Percentiles rank a stretch among this genome's conserved stretches.
phyloP scores from a whole-genome alignment of 2,113 vertebrate species.

The Saiga tatarica region DNA sequence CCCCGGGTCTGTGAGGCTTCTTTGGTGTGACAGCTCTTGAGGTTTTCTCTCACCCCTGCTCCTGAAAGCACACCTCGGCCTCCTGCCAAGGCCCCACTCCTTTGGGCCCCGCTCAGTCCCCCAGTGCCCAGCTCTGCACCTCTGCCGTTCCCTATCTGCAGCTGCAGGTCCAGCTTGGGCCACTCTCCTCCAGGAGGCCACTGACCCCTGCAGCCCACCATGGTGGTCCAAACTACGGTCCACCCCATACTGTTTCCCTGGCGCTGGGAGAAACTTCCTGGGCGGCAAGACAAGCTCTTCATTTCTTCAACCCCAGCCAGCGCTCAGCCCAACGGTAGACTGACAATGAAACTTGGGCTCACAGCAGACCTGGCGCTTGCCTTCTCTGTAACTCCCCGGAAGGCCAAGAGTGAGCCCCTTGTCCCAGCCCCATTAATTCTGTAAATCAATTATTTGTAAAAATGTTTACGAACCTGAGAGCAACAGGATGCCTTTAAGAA shows the following conservation, averaged over 20 bases:
- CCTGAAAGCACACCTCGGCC: not conserved
- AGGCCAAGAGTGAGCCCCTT: not conserved
- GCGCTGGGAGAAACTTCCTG: not conserved
- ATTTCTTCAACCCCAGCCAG: not conserved
- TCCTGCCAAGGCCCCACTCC: not conserved
- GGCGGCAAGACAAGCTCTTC: not conserved
- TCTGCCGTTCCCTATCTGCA: not conserved
- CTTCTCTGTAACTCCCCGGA: not conserved
- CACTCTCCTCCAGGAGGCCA: not conserved
- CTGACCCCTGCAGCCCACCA: not conserved
- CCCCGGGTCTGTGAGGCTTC: not conserved
- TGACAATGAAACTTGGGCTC: not conserved
- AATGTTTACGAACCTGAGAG: not conserved
- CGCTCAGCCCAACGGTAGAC: not conserved
- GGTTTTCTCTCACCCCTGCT: not conserved
- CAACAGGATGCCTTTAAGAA: constrained; percentile 4
- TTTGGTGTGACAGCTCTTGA: not conserved
- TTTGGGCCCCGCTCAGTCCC: not conserved
- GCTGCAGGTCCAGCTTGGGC: not conserved
- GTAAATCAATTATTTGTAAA: not conserved
- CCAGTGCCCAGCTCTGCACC: not conserved
- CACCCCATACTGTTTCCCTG: not conserved
- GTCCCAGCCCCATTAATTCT: not conserved
- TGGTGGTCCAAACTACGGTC: not conserved
- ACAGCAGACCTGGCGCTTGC: not conserved